These are phyloP conservation scores for Apoda limacodes DNA, from an alignment of 2,888 invertebrate genomes.

Conservation along the genomic window DNA sequence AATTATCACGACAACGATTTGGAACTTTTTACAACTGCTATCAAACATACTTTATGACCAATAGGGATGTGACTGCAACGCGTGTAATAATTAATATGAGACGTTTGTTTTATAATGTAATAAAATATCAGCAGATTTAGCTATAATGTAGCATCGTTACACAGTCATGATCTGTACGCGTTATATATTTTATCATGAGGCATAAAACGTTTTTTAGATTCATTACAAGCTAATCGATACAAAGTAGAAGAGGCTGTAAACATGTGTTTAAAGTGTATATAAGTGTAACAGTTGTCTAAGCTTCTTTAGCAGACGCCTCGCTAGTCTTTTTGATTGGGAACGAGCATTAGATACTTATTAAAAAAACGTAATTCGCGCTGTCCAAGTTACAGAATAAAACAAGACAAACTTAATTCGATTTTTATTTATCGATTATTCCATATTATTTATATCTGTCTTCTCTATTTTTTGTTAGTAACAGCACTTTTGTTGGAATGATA, in stretches of 20 bases:
- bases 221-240: background rate
- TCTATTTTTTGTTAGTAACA: too few relatives aligned
- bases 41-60: slow-evolving; percentile 64
- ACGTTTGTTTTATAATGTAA: slow-evolving; percentile 66
- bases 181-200: slow-evolving; percentile 40
- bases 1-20: slow-evolving; percentile 67
- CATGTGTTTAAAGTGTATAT: slow-evolving; percentile 27
- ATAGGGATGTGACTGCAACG: slow-evolving; percentile 54
- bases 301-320: too few relatives aligned
- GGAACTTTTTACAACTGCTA: slow-evolving; percentile 65
- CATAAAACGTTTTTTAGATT: slow-evolving; percentile 35
- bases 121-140: slow-evolving; percentile 58
- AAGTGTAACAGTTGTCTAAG: too few relatives aligned
- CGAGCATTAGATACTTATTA: too few relatives aligned
- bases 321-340: too few relatives aligned
- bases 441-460: too few relatives aligned
- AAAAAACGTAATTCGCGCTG: too few relatives aligned
- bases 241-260: slow-evolving; percentile 28
- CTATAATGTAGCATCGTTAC: slow-evolving; percentile 39
- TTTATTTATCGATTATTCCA: too few relatives aligned
- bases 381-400: too few relatives aligned
- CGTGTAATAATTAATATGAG: slow-evolving; percentile 64
- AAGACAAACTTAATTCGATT: too few relatives aligned
- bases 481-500: too few relatives aligned
- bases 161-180: slow-evolving; percentile 31